Evolutionary conservation across 2,113 vertebrate genomes (phyloP).

Genomic region (Cnemophilus loriae): DNA sequence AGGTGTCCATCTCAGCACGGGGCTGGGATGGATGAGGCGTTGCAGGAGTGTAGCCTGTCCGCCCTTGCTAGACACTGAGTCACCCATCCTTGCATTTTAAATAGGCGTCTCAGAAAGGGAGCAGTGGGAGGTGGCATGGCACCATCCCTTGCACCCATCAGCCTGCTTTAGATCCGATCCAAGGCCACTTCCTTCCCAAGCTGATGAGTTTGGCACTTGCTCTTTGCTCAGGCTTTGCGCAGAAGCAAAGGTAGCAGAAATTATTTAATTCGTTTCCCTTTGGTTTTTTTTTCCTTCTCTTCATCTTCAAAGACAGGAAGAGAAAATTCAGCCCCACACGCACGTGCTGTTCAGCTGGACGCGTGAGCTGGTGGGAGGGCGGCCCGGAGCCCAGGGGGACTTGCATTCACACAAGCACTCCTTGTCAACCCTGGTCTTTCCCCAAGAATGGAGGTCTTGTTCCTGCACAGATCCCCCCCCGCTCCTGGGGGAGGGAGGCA

Average conservation of each 20-base stretch:
- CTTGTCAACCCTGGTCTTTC: background rate
- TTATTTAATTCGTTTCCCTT: background rate
- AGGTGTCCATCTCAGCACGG: background rate
- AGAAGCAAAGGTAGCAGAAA: background rate
- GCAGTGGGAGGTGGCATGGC: background rate
- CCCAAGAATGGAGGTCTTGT: constrained; percentile 31
- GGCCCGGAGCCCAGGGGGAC: background rate
- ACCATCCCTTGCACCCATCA: background rate
- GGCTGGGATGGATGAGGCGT: background rate
- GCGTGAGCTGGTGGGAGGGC: background rate
- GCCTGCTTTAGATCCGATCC: background rate
- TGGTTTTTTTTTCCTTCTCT: background rate
- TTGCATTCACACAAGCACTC: background rate
- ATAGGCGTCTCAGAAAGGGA: background rate
- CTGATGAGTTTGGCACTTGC: background rate
- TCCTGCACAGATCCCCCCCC: background rate
- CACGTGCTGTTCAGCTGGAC: background rate
- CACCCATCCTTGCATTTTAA: background rate
- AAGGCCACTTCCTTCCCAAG: background rate
- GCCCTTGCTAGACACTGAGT: background rate
- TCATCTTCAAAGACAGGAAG: constrained; percentile 59
- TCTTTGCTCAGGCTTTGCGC: background rate
- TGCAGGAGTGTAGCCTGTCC: background rate
- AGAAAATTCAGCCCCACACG: background rate
- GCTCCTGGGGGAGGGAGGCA: background rate